Evolutionary conservation across 1,140 invertebrate species (phyloP).

Genomic region (Bombus pyrosoma): DNA sequence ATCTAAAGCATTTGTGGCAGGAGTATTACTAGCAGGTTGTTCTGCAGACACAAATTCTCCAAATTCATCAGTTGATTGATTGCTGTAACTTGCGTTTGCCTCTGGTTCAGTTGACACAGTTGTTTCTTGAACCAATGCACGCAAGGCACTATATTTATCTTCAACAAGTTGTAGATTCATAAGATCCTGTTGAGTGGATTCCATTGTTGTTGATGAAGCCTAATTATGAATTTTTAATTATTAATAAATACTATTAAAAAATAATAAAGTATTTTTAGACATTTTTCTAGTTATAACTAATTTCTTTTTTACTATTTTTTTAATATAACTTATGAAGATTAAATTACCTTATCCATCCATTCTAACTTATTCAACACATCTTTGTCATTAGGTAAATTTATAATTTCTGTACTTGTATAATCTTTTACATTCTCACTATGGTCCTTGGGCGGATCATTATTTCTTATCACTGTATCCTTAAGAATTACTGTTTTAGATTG

Average conservation of each 20-base stretch:
- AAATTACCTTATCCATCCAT: conserved; percentile 53
- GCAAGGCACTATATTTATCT: conserved; percentile 82
- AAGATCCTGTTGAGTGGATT: conserved; percentile 72
- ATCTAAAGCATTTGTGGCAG: conserved; percentile 56
- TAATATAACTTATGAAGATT: not conserved
- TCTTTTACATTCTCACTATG: conserved; percentile 50
- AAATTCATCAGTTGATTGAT: conserved; percentile 82
- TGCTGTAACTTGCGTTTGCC: conserved; percentile 57
- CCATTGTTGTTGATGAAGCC: conserved; percentile 53
- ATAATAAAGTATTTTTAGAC: not conserved
- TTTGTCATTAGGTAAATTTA: conserved; percentile 48
- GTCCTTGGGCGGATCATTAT: conserved; percentile 70
- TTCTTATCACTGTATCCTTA: conserved; percentile 81
- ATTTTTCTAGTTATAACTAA: not conserved
- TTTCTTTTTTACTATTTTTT: too few species aligned
- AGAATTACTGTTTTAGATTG: conserved; percentile 80
- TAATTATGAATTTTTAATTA: conserved; percentile 27
- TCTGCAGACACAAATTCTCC: conserved; percentile 84
- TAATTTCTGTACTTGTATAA: conserved; percentile 48
- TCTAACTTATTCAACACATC: conserved; percentile 49
- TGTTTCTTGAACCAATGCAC: conserved; percentile 77
- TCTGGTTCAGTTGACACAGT: conserved; percentile 39
- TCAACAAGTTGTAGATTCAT: conserved; percentile 79
- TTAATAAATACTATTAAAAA: not conserved
- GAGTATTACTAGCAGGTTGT: conserved; percentile 56